Percentiles rank a stretch among this genome's conserved stretches.
These are phyloP conservation scores for Rhopalosiphum maidis DNA, from an alignment of 1,140 invertebrate species.

Conservation along the genomic window DNA sequence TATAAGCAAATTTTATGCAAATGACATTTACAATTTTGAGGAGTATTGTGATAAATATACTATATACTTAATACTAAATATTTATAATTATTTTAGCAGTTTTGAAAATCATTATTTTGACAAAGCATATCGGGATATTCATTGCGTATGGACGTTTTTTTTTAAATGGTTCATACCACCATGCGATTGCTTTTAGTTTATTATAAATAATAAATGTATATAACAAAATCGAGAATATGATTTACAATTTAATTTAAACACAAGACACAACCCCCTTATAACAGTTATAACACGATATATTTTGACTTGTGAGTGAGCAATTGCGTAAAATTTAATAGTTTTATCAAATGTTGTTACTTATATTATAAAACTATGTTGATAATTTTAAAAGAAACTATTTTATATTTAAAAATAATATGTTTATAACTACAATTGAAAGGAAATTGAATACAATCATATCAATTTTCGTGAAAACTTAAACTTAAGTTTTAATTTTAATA, in stretches of 20 bases:
- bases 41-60: no score
- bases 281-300: no score
- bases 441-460: neutral
- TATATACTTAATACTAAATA: no score
- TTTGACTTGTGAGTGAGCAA: neutral
- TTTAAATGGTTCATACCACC: neutral
- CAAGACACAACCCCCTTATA: neutral
- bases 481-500: neutral
- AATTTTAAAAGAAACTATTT: neutral
- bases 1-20: neutral
- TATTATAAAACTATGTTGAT: neutral
- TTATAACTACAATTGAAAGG: no score
- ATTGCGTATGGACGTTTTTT: neutral
- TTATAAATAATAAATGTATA: neutral
- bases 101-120: neutral
- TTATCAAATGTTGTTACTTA: no score
- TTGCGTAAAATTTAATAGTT: neutral
- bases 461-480: neutral
- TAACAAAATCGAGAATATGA: no score
- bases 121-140: neutral
- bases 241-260: neutral
- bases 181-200: neutral
- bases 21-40: neutral
- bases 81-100: neutral
- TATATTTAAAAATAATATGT: neutral